A percentile compares a stretch with the other conserved stretches of the same genome.
Conservation (phyloP, 2,113 vertebrate species). For the Tor tambroides region DNA sequence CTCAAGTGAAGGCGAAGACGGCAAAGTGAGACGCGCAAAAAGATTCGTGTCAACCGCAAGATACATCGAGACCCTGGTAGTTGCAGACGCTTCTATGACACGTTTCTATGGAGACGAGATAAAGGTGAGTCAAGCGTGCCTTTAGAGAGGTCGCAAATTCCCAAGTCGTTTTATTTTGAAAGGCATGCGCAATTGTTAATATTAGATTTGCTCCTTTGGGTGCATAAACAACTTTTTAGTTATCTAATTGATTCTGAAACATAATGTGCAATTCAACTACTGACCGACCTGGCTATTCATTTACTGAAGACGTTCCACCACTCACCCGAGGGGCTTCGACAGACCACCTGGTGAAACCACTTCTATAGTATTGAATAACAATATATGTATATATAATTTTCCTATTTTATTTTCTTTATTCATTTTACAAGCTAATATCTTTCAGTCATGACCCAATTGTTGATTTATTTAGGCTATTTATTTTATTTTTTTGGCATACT, state of each 20-base stretch:
- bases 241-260: neutral
- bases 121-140: conserved; percentile 71
- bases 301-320: neutral
- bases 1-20: neutral
- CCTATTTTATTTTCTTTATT: too few relatives aligned
- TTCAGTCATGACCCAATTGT: too few relatives aligned
- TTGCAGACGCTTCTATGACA: conserved; percentile 82
- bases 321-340: neutral
- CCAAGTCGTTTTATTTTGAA: neutral
- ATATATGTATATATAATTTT: too few relatives aligned
- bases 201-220: neutral
- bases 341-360: too few relatives aligned
- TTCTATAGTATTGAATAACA: too few relatives aligned
- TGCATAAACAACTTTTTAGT: neutral
- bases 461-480: too few relatives aligned
- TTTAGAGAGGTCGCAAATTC: neutral
- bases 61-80: conserved; percentile 84
- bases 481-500: too few relatives aligned
- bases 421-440: too few relatives aligned
- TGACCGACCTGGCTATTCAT: too few relatives aligned
- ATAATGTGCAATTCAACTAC: too few relatives aligned
- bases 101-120: conserved; percentile 81
- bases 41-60: conserved; percentile 82
- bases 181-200: neutral
- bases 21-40: conserved; percentile 56